Conservation (phyloP, 2,888 invertebrate genomes). For the Drosophila prostipennis region DNA sequence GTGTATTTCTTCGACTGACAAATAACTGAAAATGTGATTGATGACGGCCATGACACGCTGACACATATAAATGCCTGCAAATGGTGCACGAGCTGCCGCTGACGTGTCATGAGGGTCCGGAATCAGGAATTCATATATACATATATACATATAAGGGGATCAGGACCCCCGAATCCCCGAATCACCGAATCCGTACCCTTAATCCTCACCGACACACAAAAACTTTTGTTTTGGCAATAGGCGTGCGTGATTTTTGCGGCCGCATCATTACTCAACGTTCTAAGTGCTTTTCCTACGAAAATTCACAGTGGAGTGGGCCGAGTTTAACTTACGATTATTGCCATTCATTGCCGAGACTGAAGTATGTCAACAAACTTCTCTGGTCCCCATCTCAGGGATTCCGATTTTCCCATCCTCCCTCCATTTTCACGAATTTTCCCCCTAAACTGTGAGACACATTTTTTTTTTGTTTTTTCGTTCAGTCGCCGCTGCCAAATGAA, state of each 20-base stretch:
- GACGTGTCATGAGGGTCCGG: constrained; percentile 50
- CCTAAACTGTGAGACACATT: constrained; percentile 7
- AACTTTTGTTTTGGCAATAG: constrained; percentile 40
- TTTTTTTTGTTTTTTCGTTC: too few species aligned
- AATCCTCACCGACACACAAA: background rate
- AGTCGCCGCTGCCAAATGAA: constrained; percentile 26
- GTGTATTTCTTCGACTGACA: constrained; percentile 60
- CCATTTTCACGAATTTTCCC: background rate
- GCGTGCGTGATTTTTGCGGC: constrained; percentile 51
- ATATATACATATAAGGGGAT: background rate
- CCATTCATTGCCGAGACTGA: constrained; percentile 60
- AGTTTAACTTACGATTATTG: constrained; percentile 64
- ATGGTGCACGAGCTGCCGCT: constrained; percentile 67
- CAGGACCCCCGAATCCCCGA: constrained; percentile 8
- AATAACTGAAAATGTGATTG: constrained; percentile 76
- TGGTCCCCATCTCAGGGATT: background rate
- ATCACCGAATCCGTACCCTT: constrained; percentile 24
- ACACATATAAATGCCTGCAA: constrained; percentile 77
- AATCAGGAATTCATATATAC: background rate
- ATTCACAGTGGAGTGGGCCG: background rate
- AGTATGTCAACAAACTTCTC: constrained; percentile 56
- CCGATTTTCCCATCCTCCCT: background rate
- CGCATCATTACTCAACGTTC: constrained; percentile 65
- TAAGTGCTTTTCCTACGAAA: constrained; percentile 11
- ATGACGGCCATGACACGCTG: constrained; percentile 73